phyloP scores from a whole-genome alignment of 2,797 vertebrate species.

The Pachyuromys duprasi region DNA sequence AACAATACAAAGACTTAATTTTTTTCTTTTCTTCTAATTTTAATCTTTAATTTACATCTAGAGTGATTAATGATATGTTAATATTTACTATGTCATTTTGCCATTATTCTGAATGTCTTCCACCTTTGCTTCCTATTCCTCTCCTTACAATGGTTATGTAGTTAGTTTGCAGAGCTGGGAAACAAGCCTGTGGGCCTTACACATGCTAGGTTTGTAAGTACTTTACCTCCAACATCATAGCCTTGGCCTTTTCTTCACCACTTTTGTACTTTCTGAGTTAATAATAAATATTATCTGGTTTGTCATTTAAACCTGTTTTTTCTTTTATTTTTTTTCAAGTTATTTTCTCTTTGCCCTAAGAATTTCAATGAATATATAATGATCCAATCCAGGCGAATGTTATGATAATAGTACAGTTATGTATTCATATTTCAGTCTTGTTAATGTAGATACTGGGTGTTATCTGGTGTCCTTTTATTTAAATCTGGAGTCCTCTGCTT shows the following conservation, averaged over 20 bases:
- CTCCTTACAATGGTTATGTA: not conserved
- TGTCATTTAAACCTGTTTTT: constrained; percentile 2
- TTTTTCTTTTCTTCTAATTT: not conserved
- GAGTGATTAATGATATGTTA: not conserved
- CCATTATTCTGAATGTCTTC: not conserved
- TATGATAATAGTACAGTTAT: not conserved
- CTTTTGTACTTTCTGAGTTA: not conserved
- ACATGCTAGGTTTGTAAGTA: not conserved
- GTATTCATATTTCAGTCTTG: not conserved
- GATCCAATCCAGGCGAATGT: not conserved
- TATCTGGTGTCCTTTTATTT: not conserved
- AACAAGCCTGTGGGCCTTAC: not conserved
- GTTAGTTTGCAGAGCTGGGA: not conserved
- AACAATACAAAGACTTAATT: not conserved
- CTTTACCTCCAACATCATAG: not conserved
- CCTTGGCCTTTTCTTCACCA: not conserved
- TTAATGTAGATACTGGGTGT: not conserved
- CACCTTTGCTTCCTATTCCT: not conserved
- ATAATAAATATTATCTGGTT: not conserved
- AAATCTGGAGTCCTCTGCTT: not conserved
- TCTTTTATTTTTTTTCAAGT: not conserved
- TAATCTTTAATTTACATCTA: not conserved
- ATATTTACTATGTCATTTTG: not conserved
- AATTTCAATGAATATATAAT: not conserved
- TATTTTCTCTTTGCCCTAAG: not conserved